Base-by-base conservation (phyloP, 2,113 vertebrate species). In the Amphiprion percula region DNA sequence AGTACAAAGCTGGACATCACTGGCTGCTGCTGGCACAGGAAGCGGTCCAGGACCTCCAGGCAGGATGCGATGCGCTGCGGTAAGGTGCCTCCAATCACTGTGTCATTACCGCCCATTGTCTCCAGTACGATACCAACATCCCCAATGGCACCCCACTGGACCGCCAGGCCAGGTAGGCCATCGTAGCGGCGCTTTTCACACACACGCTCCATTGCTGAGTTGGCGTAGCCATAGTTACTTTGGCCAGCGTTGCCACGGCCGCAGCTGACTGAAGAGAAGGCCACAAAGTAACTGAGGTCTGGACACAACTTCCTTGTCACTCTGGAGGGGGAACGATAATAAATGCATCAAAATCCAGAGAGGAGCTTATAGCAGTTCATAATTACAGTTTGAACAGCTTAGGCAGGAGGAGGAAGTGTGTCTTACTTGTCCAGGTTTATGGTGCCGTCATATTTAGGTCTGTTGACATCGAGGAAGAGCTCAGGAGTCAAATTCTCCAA, bases 131-230 rank as follows among this genome's bases (percentile, higher is more conserved):
- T 80, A 7, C 98, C 98, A 49, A 99, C 98, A 5, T 99, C 98
- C 0, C 97, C 98, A 5, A 99, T 96, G 74, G 97, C 97, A 0
- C 98, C 98, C 98, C 98, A 99, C 9, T 99, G 98, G 46, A 99
- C 83, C 0, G 97, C 97, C 23, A 99, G 91, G 24, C 95, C 98
- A 33, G 98, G 96, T 4, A 99, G 92, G 19, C 95, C 93, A 3
- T 98, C 96, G 0, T 94, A 90, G 10, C 28, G 77, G 2, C 98
- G 94, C 86, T 96, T 94, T 90, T 99, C 98, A 33, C 98, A 99
- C 56, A 99, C 94, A 0, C 98, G 97, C 80, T 99, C 98, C 98
- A 99, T 99, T 67, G 96, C 83, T 4, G 98, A 99, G 94, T 99
- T 99, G 79, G 98, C 98, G 14, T 97, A 99, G 41, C 97, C 98